Base-by-base conservation (phyloP, 2,888 invertebrate genomes). In the Euplexia lucipara region DNA sequence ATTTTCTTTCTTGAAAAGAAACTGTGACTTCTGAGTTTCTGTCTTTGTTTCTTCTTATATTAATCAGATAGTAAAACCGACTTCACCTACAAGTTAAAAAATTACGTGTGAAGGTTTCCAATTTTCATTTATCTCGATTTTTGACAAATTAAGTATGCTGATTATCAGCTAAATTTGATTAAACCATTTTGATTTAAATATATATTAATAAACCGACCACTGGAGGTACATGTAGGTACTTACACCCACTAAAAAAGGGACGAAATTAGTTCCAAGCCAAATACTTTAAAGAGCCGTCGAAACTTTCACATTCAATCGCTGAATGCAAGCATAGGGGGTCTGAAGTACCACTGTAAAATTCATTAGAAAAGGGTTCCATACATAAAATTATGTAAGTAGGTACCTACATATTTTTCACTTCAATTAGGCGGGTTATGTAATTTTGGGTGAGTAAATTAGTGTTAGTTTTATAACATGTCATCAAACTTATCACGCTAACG, bases 281-380 rank as follows among this genome's bases (percentile, higher is more conserved):
- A 78, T 67, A 75, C 52, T 67, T 14, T 56, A 37, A 51, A 81
- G 67, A 64, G 66, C 48, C 26, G 51, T 65, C 44, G 37, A 77
- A 82, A 82, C 53, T 73, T 82, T 73, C 49, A 54, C 54, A 74
- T 48, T 62, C 45, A 63, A 48, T 57, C 45, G 61, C 32, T 51
- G 45, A 71, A 67, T 67, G 22, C 65, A 68, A 66, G 51, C 45
- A 34, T 44, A n/a, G 37, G 42, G 59, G 71, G 70, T 65, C 52
- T 32, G 34, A 70, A 66, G 58, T 60, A 54, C 72, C 63, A 44
- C 42, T 66, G 34, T 63, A 70, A 70, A 72, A 78, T 68, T 76
- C 51, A 81, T 72, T 70, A 79, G 26, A 10, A 64, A 64, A 64
- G 80, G 57, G 61, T 51, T 61, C n/a, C 1, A 14, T 49, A 14